These are phyloP conservation scores for Cephus pulcher DNA, from an alignment of 2,888 invertebrate species.

Conservation along the genomic window DNA sequence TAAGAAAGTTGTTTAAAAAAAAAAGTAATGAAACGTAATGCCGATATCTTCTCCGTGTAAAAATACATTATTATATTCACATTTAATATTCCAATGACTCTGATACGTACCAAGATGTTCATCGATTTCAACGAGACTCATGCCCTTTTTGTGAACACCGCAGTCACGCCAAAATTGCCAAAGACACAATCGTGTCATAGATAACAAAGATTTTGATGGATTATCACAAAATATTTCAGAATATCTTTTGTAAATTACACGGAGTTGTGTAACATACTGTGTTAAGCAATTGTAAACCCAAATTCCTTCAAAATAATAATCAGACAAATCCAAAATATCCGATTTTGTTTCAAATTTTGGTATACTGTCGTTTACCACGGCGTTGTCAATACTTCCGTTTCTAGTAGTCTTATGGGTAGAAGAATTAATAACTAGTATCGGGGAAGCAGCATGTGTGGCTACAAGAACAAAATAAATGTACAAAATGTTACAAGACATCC, in stretches of 20 bases:
- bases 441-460: not conserved
- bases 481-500: not conserved
- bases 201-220: slow-evolving; percentile 22
- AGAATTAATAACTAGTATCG: not conserved
- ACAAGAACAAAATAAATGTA: not conserved
- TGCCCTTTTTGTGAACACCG: slow-evolving; percentile 67
- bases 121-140: slow-evolving; percentile 70
- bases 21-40: not conserved
- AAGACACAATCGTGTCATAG: slow-evolving; percentile 69
- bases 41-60: not conserved
- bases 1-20: not conserved
- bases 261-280: slow-evolving; percentile 68
- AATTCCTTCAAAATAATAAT: slow-evolving; percentile 66
- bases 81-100: slow-evolving; percentile 52
- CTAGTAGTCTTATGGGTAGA: not conserved
- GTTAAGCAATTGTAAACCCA: slow-evolving; percentile 67
- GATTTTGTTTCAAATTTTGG: not conserved
- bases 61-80: slow-evolving; percentile 1
- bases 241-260: slow-evolving; percentile 69
- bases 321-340: slow-evolving; percentile 11
- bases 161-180: slow-evolving; percentile 75
- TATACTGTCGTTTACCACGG: not conserved
- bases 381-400: not conserved
- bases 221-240: slow-evolving; percentile 51
- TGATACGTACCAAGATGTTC: slow-evolving; percentile 67